Conservation (phyloP, 2,113 vertebrate genomes). For the Oostethus manadensis region DNA sequence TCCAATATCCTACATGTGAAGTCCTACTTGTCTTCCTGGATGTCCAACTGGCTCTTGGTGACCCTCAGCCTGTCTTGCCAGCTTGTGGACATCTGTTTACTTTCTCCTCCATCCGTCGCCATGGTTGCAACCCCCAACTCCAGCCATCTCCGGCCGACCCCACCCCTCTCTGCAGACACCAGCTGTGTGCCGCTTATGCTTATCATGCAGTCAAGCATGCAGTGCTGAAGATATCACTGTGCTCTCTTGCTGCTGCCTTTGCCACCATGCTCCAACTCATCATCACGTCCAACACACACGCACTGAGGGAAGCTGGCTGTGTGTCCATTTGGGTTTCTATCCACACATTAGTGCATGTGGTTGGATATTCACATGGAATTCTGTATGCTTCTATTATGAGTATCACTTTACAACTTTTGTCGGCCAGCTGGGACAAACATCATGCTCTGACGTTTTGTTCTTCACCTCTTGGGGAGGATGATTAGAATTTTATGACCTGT, state of each 20-base stretch:
- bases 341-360: slow-evolving; percentile 1
- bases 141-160: slow-evolving; percentile 12
- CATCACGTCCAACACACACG: not conserved
- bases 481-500: not conserved
- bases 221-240: slow-evolving; percentile 3
- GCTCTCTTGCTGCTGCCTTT: not conserved
- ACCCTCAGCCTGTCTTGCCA: slow-evolving; percentile 56
- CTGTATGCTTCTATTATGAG: slow-evolving; percentile 4
- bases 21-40: slow-evolving; percentile 48
- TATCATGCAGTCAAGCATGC: slow-evolving; percentile 36
- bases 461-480: not conserved
- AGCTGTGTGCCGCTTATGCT: slow-evolving; percentile 66
- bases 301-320: not conserved
- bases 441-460: not conserved
- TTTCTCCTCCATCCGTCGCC: slow-evolving; percentile 63
- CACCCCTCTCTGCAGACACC: slow-evolving; percentile 56
- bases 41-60: slow-evolving; percentile 57
- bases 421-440: not conserved
- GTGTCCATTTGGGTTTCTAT: not conserved
- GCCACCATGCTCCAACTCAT: not conserved
- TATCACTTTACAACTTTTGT: slow-evolving; percentile 3
- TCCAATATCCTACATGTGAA: not conserved
- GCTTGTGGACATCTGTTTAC: slow-evolving; percentile 73
- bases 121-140: slow-evolving; percentile 43
- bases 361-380: slow-evolving; percentile 4